Evolutionary conservation across 2,888 invertebrate genomes (phyloP).

Genomic region (Ochlodes sylvanus): DNA sequence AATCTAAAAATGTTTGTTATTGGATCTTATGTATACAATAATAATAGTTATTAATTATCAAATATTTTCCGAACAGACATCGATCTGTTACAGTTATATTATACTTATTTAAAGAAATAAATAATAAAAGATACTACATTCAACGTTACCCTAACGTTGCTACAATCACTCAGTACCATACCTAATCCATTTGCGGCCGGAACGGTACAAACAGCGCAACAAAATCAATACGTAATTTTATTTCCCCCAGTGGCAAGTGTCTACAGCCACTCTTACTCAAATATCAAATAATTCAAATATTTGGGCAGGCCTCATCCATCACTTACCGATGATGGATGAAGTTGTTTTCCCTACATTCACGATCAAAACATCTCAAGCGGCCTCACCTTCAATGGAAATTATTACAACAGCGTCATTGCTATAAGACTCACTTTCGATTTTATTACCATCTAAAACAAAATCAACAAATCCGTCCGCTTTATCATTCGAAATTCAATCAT

Average conservation of each 20-base stretch:
- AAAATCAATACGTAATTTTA: conserved; percentile 48
- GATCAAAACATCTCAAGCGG: conserved; percentile 48
- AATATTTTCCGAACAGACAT: no score
- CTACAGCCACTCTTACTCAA: conserved; percentile 52
- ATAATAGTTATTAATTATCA: no score
- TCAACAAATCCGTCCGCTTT: conserved; percentile 24
- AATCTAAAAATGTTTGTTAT: no score
- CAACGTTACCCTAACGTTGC: conserved; percentile 9
- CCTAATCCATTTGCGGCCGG: conserved; percentile 32
- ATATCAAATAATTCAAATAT: conserved; percentile 82
- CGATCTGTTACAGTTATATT: no score
- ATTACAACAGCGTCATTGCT: background rate
- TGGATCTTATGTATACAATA: no score
- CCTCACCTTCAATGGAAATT: background rate
- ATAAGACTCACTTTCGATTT: conserved; percentile 15
- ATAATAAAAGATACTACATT: conserved; percentile 10
- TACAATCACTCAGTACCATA: conserved; percentile 27
- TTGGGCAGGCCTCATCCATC: conserved; percentile 80
- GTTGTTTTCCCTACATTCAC: conserved; percentile 52
- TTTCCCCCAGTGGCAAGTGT: conserved; percentile 53
- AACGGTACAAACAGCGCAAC: conserved; percentile 39
- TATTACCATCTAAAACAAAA: conserved; percentile 18
- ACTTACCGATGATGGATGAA: conserved; percentile 80
- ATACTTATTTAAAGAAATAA: no score
- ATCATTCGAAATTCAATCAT: conserved; percentile 38